Evolutionary conservation across 2,113 vertebrate species (phyloP).

Genomic region (Colistium nudipinnis): DNA sequence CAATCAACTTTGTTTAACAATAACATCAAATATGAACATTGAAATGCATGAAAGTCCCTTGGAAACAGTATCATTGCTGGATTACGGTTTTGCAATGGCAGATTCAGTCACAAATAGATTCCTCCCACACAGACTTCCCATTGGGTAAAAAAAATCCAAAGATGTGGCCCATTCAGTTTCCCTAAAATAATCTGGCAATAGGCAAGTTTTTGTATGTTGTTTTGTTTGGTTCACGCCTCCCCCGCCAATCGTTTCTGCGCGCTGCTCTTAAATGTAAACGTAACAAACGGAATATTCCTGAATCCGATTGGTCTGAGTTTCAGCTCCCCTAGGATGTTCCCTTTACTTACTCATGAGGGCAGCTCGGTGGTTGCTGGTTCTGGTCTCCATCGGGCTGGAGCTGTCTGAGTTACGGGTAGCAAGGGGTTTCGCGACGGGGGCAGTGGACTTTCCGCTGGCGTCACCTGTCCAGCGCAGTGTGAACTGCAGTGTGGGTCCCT

Average conservation of each 20-base stretch:
- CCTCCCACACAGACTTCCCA: conserved; percentile 24
- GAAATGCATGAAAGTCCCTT: no score
- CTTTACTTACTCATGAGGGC: conserved; percentile 87
- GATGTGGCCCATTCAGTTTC: conserved; percentile 12
- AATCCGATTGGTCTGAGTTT: not conserved
- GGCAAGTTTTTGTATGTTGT: not conserved
- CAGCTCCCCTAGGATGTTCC: not conserved
- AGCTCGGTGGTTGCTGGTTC: conserved; percentile 90
- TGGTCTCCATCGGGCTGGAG: conserved; percentile 89
- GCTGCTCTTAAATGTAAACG: conserved; percentile 10
- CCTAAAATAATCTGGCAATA: conserved; percentile 12
- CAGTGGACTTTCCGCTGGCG: conserved; percentile 90
- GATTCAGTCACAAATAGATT: conserved; percentile 17
- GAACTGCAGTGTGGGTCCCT: conserved; percentile 99
- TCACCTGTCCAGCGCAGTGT: conserved; percentile 97
- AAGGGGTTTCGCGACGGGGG: conserved; percentile 94
- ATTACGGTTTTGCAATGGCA: no score
- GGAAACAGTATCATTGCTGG: no score
- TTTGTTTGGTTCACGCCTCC: not conserved
- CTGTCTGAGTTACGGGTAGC: conserved; percentile 94
- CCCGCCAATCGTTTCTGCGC: not conserved
- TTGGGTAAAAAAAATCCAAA: conserved; percentile 14
- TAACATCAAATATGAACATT: conserved; percentile 4
- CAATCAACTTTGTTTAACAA: not conserved
- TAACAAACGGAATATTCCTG: not conserved